phyloP scores from a whole-genome alignment of 2,888 invertebrate genomes.

The Scaptomyza cyrtandrae region DNA sequence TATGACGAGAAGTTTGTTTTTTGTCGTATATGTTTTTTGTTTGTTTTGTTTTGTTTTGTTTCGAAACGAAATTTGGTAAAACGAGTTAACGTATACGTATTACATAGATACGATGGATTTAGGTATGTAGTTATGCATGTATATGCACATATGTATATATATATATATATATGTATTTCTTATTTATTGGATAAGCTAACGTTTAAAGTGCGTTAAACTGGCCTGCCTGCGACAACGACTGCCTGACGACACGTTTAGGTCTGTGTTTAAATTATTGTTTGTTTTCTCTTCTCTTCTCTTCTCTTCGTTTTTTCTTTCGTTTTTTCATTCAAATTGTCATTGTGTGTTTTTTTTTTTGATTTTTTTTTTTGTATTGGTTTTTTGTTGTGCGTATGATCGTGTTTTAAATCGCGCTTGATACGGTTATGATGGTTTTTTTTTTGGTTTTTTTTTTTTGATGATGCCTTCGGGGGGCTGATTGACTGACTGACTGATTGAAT shows the following conservation, averaged over 20 bases:
- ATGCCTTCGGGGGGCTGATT: conserved; percentile 27
- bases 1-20: neutral
- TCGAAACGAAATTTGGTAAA: conserved; percentile 6
- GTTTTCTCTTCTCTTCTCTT: neutral
- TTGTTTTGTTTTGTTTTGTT: neutral
- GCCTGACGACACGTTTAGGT: conserved; percentile 31
- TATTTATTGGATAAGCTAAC: conserved; percentile 3
- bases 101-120: conserved; percentile 11
- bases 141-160: conserved; percentile 7
- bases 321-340: neutral
- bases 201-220: conserved; percentile 27
- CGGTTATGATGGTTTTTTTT: conserved; percentile 25
- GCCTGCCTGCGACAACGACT: conserved; percentile 42
- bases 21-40: conserved; percentile 3
- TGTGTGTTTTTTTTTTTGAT: neutral
- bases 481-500: too few relatives aligned
- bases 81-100: conserved; percentile 11
- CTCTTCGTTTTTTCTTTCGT: neutral
- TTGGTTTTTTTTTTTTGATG: conserved; percentile 2
- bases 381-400: conserved; percentile 12
- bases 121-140: conserved; percentile 6
- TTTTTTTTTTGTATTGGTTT: too few relatives aligned
- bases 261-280: conserved; percentile 23
- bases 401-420: conserved; percentile 34
- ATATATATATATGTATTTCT: conserved; percentile 4